Conservation (phyloP, 2,888 invertebrate genomes). For the Cataglyphis cursor region DNA sequence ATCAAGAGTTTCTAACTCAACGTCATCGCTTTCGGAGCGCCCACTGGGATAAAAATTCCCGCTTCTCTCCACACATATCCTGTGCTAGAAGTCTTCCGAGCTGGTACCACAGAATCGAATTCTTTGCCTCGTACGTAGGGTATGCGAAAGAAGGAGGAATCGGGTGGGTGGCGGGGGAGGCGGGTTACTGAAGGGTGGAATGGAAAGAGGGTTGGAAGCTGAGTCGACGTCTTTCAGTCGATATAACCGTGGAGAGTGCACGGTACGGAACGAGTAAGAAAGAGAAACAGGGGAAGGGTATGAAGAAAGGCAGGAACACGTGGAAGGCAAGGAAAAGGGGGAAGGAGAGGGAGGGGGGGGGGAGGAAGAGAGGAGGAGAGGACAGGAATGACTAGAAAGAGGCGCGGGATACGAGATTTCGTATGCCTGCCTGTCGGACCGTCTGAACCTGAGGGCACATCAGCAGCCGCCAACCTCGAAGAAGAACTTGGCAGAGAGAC, state of each 20-base stretch:
- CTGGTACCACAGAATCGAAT: constrained; percentile 76
- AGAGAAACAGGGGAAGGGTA: constrained; percentile 62
- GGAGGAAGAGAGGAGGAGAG: not conserved
- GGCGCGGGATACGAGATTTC: constrained; percentile 82
- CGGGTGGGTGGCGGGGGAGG: constrained; percentile 41
- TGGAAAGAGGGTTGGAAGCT: constrained; percentile 81
- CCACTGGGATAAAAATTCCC: constrained; percentile 68
- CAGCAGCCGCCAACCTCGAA: constrained; percentile 79
- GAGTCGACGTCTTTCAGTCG: constrained; percentile 84
- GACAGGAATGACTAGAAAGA: constrained; percentile 59
- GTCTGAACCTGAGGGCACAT: constrained; percentile 83
- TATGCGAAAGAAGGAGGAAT: constrained; percentile 59
- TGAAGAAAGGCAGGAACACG: constrained; percentile 48
- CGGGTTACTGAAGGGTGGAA: constrained; percentile 73
- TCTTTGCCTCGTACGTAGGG: constrained; percentile 72
- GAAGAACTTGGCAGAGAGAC: constrained; percentile 79
- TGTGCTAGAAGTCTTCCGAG: constrained; percentile 65
- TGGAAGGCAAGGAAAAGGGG: constrained; percentile 9
- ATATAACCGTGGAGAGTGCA: constrained; percentile 72
- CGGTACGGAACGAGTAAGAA: constrained; percentile 65
- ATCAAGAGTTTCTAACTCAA: constrained; percentile 57
- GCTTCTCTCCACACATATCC: constrained; percentile 64
- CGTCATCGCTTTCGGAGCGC: constrained; percentile 62
- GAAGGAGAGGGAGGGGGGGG: not conserved
- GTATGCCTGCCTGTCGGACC: constrained; percentile 81